Evolutionary conservation across 2,797 vertebrate genomes (phyloP), one percentile per base, ranked within the genome.

Genomic region (Microctenopoma lineatum): DNA sequence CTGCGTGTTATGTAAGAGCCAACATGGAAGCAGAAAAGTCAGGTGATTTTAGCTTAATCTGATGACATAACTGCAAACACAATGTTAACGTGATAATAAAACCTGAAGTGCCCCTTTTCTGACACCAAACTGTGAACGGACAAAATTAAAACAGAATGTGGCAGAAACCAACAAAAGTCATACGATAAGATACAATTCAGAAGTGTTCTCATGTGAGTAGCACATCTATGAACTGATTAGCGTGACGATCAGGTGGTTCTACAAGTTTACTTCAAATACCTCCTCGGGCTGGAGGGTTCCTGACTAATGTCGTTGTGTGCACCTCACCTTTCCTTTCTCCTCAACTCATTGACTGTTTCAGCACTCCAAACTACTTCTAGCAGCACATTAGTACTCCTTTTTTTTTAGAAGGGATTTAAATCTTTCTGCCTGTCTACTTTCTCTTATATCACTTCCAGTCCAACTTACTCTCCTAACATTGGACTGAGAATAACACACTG

Each of bases 1-100:
- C 54, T 69, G 21, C 45, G 5, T 67, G 79, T 77, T 78, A 87
- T 79, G 58, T 79, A 77, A 90, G 81, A 78, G 73, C 68, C 75
- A 71, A 62, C 66, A 79, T 70, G 50, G 59, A 72, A 38, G 50
- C 13, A 66, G 59, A 71, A 59, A 55, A 54, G 52, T 59, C 60
- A 51, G 73, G 61, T 79, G 38, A 83, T 73, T 84, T 68, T 59
- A 77, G 62, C 34, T 34, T 61, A 62, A 21, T 61, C 58, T 58
- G 18, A 47, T 69, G 50, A 66, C 47, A 59, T 38, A 63, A 27
- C 38, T 69, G 46, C 44, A 48, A 62, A 77, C n/a, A 59, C 47
- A 16, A 29, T 65, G 39, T 41, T 11, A 41, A 11, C 3, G 11
- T 38, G 36, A 29, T 29, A 29, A 29, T 29, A 21, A 21, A 29